phyloP scores from a whole-genome alignment of 2,113 vertebrate genomes.

The Indri indri region DNA sequence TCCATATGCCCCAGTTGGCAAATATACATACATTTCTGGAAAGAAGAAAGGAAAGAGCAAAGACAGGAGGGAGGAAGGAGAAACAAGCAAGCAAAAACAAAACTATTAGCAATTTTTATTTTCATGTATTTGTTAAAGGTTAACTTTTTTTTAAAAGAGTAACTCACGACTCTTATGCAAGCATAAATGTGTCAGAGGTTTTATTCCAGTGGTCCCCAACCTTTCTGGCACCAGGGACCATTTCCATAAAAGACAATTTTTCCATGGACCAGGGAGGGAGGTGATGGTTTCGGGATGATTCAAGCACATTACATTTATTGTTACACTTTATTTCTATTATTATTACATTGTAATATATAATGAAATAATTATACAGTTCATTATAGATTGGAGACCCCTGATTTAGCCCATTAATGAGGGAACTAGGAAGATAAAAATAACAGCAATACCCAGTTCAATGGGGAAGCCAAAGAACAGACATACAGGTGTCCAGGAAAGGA shows the following conservation, averaged over 20 bases:
- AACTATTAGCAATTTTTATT: background rate
- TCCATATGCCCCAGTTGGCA: background rate
- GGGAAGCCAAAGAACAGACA: background rate
- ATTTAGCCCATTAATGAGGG: background rate
- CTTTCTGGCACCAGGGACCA: too few relatives aligned
- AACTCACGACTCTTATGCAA: too few relatives aligned
- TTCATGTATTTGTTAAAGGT: background rate
- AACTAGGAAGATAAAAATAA: background rate
- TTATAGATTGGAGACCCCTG: too few relatives aligned
- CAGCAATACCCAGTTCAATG: background rate
- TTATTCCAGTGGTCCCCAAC: background rate
- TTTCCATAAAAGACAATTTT: too few relatives aligned
- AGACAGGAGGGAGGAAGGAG: too few relatives aligned
- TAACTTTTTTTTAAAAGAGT: background rate
- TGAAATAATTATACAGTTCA: too few relatives aligned
- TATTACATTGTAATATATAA: too few relatives aligned
- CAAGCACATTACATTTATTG: too few relatives aligned
- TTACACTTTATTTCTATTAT: too few relatives aligned
- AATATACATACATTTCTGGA: background rate
- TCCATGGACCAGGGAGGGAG: too few relatives aligned
- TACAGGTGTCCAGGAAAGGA: background rate
- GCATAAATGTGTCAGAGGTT: background rate
- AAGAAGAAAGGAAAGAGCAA: background rate
- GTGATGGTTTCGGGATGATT: too few relatives aligned
- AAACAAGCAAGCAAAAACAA: background rate